phyloP scores from a whole-genome alignment of 2,113 vertebrate species.

The Trogon surrucura region DNA sequence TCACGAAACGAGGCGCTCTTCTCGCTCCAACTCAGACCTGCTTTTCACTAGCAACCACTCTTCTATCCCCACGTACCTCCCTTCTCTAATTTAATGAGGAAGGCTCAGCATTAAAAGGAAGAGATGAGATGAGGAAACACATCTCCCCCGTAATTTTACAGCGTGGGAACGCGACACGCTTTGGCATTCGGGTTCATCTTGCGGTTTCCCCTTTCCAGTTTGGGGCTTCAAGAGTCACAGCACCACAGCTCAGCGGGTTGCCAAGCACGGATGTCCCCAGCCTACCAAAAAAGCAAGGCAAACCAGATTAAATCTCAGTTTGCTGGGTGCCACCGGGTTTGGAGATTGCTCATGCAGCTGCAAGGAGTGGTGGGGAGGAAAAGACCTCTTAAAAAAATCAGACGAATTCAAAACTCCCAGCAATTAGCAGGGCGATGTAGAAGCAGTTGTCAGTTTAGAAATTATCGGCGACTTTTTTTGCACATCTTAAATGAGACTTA shows the following conservation, averaged over 20 bases:
- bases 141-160: not conserved
- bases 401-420: not conserved
- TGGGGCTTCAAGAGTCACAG: not conserved
- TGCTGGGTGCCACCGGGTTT: not conserved
- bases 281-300: not conserved
- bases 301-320: not conserved
- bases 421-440: not conserved
- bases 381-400: not conserved
- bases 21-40: not conserved
- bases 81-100: not conserved
- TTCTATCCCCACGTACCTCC: not conserved
- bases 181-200: not conserved
- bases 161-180: not conserved
- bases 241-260: fast-evolving
- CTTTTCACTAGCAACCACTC: conserved; percentile 11
- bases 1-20: not conserved
- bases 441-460: not conserved
- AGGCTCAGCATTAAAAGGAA: not conserved
- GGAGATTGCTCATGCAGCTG: not conserved
- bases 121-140: not conserved
- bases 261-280: not conserved
- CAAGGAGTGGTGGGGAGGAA: not conserved
- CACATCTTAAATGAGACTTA: conserved; percentile 1
- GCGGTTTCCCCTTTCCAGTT: not conserved
- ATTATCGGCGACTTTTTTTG: not conserved